phyloP scores from a whole-genome alignment of 1,140 invertebrate genomes.

The Dendrolimus kikuchii region DNA sequence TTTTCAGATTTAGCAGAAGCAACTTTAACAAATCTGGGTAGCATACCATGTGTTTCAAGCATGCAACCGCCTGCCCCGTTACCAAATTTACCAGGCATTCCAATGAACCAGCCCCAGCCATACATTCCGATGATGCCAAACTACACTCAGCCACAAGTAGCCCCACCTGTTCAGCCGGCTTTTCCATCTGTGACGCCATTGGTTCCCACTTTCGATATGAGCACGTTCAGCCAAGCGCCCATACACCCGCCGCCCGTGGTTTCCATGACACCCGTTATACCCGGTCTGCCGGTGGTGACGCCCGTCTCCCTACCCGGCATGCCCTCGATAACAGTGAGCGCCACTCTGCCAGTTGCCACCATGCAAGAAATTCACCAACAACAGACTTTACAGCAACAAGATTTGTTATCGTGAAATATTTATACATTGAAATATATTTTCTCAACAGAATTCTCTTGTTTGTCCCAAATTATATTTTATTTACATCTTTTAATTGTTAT shows the following conservation, averaged over 20 bases:
- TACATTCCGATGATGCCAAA: conserved; percentile 70
- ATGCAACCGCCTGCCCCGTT: conserved; percentile 64
- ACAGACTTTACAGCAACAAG: conserved; percentile 52
- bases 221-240: conserved; percentile 39
- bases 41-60: conserved; percentile 58
- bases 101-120: conserved; percentile 71
- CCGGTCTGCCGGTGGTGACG: conserved; percentile 70
- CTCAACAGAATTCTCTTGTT: conserved; percentile 22
- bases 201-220: conserved; percentile 65
- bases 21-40: conserved; percentile 61
- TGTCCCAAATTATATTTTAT: conserved; percentile 21
- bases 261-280: conserved; percentile 19
- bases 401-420: conserved; percentile 52
- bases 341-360: conserved; percentile 75
- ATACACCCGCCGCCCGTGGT: conserved; percentile 39
- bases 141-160: conserved; percentile 44
- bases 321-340: conserved; percentile 87
- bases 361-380: conserved; percentile 67
- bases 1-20: conserved; percentile 60
- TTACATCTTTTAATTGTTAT: conserved; percentile 23
- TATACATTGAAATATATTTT: conserved; percentile 1
- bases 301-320: conserved; percentile 85
- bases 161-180: conserved; percentile 17
- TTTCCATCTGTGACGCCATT: conserved; percentile 32
- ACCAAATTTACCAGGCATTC: conserved; percentile 76